Evolutionary conservation across 2,888 invertebrate species (phyloP), one percentile per base, ranked within the genome.

Genomic region (Drosophila parthenogenetica): DNA sequence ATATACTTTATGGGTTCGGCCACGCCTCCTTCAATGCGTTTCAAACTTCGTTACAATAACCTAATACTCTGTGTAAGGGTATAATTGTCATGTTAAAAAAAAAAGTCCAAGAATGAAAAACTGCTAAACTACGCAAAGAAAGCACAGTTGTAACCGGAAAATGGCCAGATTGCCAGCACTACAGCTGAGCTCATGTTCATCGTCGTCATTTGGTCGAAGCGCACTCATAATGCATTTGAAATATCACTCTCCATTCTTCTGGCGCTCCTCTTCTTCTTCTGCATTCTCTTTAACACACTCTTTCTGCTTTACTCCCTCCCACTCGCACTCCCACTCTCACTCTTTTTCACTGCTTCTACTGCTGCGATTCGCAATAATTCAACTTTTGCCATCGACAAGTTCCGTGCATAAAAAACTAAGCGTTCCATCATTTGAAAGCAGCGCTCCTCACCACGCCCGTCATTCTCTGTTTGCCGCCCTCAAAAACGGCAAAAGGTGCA

Each of bases 321-420:
- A n/a, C n/a, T n/a, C n/a, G n/a, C n/a, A n/a, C n/a, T n/a, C 11
- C 8, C 1, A 8, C 19, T 11, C 45, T 14, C 32, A 3, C 25
- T 8, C 14, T 35, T 22, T 25, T n/a, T 32, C 37, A n/a, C 22
- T 22, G 22, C 1, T 19, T 16, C 25, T 13, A 11, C 17, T 19
- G 14, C 48, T 58, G 17, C 60, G 45, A 60, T 55, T 62, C 46
- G 71, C 81, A 71, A 77, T 87, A 83, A 74, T 77, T 81, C 78
- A 81, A 71, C 84, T 81, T 81, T 80, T 77, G 80, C 67, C 80
- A 86, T 80, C 79, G 80, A 81, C 79, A 81, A 81, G 79, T 81
- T 80, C 54, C 69, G 74, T 79, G 77, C 79, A 77, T 74, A 74
- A 78, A 69, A 77, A 77, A 78, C 79, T 70, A 77, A 77, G 70